These are phyloP conservation scores for Turritopsis dohrnii DNA, from an alignment of 30 jellyfish, hydroid and myxozoan genomes.

Conservation along the genomic window DNA sequence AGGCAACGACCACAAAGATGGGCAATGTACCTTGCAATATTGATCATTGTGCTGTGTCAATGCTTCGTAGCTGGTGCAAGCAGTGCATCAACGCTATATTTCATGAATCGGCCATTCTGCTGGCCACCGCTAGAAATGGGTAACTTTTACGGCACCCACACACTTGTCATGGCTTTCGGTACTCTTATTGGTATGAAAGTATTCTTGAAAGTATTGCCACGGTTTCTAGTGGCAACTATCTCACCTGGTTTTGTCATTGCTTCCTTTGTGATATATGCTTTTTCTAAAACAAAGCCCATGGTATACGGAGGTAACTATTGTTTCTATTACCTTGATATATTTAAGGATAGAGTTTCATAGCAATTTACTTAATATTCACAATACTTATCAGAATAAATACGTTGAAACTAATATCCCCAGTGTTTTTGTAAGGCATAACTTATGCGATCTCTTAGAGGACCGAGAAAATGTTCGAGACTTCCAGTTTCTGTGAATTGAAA, in stretches of 20 bases:
- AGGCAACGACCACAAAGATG: background rate
- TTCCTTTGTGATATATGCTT: background rate
- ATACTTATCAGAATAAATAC: too few species aligned
- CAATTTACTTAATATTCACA: too few species aligned
- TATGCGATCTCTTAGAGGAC: too few species aligned
- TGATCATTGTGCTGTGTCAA: background rate
- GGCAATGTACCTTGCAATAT: background rate
- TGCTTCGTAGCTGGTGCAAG: conserved; percentile 1
- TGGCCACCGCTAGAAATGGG: conserved; percentile 60
- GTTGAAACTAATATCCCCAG: too few species aligned
- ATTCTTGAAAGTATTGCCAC: conserved; percentile 19
- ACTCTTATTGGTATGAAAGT: conserved; percentile 53
- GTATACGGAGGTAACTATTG: conserved; percentile 8
- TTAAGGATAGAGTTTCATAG: too few species aligned
- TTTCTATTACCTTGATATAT: too few species aligned
- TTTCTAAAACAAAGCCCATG: background rate
- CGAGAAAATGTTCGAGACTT: too few species aligned
- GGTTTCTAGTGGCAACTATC: conserved; percentile 43
- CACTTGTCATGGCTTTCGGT: conserved; percentile 54
- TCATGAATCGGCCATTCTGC: conserved; percentile 64
- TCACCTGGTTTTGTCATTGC: conserved; percentile 52
- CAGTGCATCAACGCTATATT: conserved; percentile 40
- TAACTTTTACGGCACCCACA: conserved; percentile 49
- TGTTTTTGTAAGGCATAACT: too few species aligned
- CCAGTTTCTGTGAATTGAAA: too few species aligned